Percentiles rank a stretch among this genome's conserved stretches.
phyloP scores from a whole-genome alignment of 2,888 invertebrate genomes.

The Xylophagus ater region DNA sequence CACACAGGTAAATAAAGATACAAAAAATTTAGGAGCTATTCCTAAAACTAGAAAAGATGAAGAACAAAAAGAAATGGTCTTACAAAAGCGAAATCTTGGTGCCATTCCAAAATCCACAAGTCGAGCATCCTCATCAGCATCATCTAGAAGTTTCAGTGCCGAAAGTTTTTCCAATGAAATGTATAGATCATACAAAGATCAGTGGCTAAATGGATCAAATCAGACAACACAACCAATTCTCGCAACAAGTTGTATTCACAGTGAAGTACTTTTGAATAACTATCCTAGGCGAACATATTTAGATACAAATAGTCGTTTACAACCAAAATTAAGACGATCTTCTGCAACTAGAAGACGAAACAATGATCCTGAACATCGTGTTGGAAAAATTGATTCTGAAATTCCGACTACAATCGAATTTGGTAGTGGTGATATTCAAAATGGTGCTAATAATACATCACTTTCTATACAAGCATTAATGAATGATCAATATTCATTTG shows the following conservation, averaged over 20 bases:
- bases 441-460: slow-evolving; percentile 5
- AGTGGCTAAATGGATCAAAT: slow-evolving; percentile 23
- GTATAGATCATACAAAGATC: slow-evolving; percentile 28
- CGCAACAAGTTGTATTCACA: neutral
- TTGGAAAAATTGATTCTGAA: slow-evolving; percentile 6
- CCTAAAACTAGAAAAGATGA: slow-evolving; percentile 31
- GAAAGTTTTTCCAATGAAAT: slow-evolving; percentile 40
- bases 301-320: slow-evolving; percentile 21
- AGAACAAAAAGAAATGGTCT: slow-evolving; percentile 38
- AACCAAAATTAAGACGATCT: slow-evolving; percentile 46
- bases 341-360: slow-evolving; percentile 22
- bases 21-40: slow-evolving; percentile 22
- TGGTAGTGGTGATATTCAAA: slow-evolving; percentile 4
- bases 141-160: slow-evolving; percentile 47
- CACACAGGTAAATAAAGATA: slow-evolving; percentile 9
- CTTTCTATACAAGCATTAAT: slow-evolving; percentile 15
- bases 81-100: slow-evolving; percentile 50
- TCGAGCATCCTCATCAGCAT: slow-evolving; percentile 47
- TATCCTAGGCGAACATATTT: slow-evolving; percentile 28
- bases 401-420: slow-evolving; percentile 11
- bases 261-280: slow-evolving; percentile 7
- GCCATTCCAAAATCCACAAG: slow-evolving; percentile 56
- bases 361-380: slow-evolving; percentile 1
- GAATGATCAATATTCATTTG: slow-evolving; percentile 17
- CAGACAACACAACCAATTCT: slow-evolving; percentile 40